Conservation (phyloP, 2,888 invertebrate genomes). For the Drosophila mimica region DNA sequence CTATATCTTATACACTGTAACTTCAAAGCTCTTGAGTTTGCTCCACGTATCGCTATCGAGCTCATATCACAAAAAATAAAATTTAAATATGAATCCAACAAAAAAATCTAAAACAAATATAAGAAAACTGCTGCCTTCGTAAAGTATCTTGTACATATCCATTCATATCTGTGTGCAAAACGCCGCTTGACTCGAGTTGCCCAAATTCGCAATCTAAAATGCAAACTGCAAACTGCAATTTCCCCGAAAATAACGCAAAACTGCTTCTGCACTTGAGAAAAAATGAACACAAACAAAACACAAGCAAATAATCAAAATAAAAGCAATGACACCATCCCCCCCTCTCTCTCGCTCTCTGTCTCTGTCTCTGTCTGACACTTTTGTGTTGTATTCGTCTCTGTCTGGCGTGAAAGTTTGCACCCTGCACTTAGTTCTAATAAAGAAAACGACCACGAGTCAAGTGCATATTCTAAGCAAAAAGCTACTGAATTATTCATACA, state of each 20-base stretch:
- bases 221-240: slow-evolving; percentile 62
- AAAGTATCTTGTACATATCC: slow-evolving; percentile 37
- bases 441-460: slow-evolving; percentile 55
- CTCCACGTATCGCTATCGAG: slow-evolving; percentile 83
- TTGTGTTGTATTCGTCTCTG: slow-evolving; percentile 18
- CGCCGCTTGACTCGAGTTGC: slow-evolving; percentile 30
- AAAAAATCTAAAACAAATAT: slow-evolving; percentile 5
- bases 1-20: slow-evolving; percentile 79
- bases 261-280: slow-evolving; percentile 40
- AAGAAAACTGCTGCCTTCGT: slow-evolving; percentile 29
- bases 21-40: slow-evolving; percentile 79
- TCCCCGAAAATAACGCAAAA: slow-evolving; percentile 62
- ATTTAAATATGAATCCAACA: slow-evolving; percentile 3
- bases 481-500: slow-evolving; percentile 57
- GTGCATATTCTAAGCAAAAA: slow-evolving; percentile 66
- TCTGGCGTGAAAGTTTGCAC: slow-evolving; percentile 67
- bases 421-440: slow-evolving; percentile 74
- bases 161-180: slow-evolving; percentile 23
- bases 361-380: slow-evolving; percentile 1
- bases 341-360: background rate
- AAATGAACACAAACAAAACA: slow-evolving; percentile 34
- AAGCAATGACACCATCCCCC: slow-evolving; percentile 41
- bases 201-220: slow-evolving; percentile 24
- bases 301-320: slow-evolving; percentile 70
- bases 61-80: slow-evolving; percentile 49